Evolutionary conservation across 2,113 vertebrate genomes (phyloP).

Genomic region (Crotophaga sulcirostris): DNA sequence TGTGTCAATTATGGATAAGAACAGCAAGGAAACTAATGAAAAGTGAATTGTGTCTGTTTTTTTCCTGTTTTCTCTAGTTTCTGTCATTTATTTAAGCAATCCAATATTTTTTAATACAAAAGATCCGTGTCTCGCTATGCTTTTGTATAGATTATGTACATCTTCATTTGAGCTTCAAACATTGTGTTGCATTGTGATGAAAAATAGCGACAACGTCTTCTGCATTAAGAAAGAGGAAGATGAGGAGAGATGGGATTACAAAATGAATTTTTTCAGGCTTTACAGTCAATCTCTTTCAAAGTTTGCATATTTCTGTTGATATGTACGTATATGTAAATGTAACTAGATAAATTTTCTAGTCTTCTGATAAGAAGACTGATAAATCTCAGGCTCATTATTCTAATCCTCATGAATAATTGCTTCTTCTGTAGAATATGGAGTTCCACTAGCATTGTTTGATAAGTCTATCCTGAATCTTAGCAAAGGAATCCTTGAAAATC

Average conservation of each 20-base stretch:
- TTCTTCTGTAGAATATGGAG: background rate
- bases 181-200: background rate
- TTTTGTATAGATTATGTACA: background rate
- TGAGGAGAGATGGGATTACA: background rate
- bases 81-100: background rate
- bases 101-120: background rate
- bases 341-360: background rate
- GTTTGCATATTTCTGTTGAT: background rate
- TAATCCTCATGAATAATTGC: background rate
- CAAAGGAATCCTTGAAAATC: background rate
- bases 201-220: background rate
- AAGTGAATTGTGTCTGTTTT: rapidly evolving
- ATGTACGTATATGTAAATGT: background rate
- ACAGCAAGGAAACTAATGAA: background rate
- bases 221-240: background rate
- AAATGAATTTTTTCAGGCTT: background rate
- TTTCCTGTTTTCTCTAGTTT: background rate
- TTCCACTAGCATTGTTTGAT: background rate
- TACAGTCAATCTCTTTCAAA: background rate
- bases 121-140: rapidly evolving
- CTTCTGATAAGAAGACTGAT: background rate
- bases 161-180: background rate
- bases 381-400: background rate
- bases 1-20: background rate
- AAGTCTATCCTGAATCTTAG: background rate